Conservation (phyloP, 2,113 vertebrate genomes). For the Struthio camelus region DNA sequence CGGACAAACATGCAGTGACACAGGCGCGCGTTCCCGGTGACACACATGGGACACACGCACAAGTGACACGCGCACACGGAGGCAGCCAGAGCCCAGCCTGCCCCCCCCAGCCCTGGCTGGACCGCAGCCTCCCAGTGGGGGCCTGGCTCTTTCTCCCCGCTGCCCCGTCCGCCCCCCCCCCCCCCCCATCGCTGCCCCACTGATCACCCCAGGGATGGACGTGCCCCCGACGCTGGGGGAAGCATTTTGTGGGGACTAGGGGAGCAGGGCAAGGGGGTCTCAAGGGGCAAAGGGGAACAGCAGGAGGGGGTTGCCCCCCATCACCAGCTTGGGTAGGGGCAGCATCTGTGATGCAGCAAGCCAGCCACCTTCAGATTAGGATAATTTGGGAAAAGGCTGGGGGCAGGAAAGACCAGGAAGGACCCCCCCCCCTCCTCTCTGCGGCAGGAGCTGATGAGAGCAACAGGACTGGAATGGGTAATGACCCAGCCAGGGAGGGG, state of each 20-base stretch:
- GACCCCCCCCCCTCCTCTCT: slow-evolving; percentile 25
- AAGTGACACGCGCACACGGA: no score
- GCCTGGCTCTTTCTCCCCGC: no score
- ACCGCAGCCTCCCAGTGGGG: no score
- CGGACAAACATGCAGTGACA: background rate
- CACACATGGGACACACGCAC: no score
- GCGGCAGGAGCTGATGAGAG: slow-evolving; percentile 48
- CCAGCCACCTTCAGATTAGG: background rate
- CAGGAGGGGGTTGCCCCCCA: no score
- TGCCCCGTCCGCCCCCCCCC: background rate
- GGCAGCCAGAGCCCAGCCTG: no score
- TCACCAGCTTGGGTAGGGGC: background rate
- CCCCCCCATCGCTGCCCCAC: background rate
- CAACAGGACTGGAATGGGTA: slow-evolving; percentile 59
- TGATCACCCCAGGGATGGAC: background rate
- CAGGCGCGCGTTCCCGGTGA: no score
- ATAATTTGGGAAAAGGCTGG: background rate
- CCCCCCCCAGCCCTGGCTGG: no score
- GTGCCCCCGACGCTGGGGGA: background rate
- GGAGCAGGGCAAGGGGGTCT: background rate
- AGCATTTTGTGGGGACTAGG: background rate
- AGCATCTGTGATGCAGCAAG: background rate
- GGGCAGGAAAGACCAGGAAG: slow-evolving; percentile 27
- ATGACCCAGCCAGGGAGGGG: slow-evolving; percentile 18
- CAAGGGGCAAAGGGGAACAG: no score